A percentile compares a stretch with the other conserved stretches of the same genome.
These are phyloP conservation scores for Phalera bucephala DNA, from an alignment of 2,888 invertebrate genomes.

Conservation along the genomic window DNA sequence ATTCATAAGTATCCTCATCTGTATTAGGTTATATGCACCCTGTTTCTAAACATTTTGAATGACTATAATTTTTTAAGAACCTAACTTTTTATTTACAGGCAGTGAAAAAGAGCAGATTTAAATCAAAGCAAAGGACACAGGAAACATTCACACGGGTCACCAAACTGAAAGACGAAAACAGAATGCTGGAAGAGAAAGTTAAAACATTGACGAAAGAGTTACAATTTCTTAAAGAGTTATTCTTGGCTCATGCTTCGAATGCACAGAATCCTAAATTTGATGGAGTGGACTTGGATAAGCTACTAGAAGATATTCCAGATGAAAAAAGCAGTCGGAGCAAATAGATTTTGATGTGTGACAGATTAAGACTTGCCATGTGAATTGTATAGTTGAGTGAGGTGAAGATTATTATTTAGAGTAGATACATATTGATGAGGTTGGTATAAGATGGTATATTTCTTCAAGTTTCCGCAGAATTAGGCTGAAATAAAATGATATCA, in stretches of 20 bases:
- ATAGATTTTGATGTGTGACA: conserved; percentile 14
- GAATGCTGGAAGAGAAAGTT: conserved; percentile 90
- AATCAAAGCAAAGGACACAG: conserved; percentile 89
- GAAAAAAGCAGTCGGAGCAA: conserved; percentile 47
- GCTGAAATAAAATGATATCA: too few species aligned
- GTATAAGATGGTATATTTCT: too few species aligned
- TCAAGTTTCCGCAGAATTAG: too few species aligned
- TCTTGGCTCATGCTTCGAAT: conserved; percentile 90
- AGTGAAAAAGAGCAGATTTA: conserved; percentile 91
- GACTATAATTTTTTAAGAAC: too few species aligned
- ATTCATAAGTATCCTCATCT: too few species aligned
- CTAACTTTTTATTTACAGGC: conserved; percentile 85
- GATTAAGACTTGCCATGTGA: conserved; percentile 16
- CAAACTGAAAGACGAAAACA: conserved; percentile 90
- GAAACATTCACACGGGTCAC: conserved; percentile 90
- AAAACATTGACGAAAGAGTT: conserved; percentile 91
- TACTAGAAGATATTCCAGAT: conserved; percentile 79
- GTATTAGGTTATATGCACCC: too few species aligned
- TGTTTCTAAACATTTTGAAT: too few species aligned
- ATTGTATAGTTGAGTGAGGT: too few species aligned
- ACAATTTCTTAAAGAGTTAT: conserved; percentile 90
- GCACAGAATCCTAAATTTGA: conserved; percentile 79
- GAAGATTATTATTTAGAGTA: too few species aligned
- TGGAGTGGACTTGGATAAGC: conserved; percentile 81
- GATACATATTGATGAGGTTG: too few species aligned